Base-by-base conservation (phyloP, 2,797 vertebrate species). In the Cyprinella venusta region DNA sequence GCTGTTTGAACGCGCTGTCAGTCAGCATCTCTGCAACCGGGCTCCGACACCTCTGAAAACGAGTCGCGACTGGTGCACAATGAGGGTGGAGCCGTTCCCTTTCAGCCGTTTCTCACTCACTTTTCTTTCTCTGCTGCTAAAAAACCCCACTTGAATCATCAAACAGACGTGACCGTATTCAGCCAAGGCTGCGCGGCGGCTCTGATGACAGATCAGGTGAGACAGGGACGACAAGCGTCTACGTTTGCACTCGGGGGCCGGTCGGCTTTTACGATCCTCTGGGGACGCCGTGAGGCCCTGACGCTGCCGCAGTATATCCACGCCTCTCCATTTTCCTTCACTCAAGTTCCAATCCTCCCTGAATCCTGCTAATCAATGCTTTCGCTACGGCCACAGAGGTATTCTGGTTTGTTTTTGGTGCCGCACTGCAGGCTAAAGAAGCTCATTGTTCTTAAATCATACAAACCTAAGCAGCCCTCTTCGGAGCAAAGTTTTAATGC, bases 301-400 rank as follows among this genome's bases (percentile, higher is more conserved):
- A 83, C 85, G 88, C 92, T 24, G 36, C 84, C 85, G 88, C 92
- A 92, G 90, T 92, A 89, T 87, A 92, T 93, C 91, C 91, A 87
- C 89, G 91, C 90, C 87, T 93, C 91, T 92, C 90, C 88, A 89
- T 93, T 93, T 94, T 92, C 90, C 90, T 90, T 92, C 89, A 89
- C 89, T 93, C 90, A 86, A 92, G 89, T 88, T 91, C 79, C 72
- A 77, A 89, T 90, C 90, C 92, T 92, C 90, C 13, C 72, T 86
- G 89, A 89, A 92, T 86, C 83, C 74, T 5, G 48, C 76, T 89
- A 92, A 94, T 94, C 93, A 79, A 95, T 94, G 92, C 89, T 78
- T 90, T 90, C 90, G 91, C 90, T 71, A 45, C 26, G 81, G n/a
- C 86, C 82, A 84, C 80, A 87, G 85, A 82, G 71, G 89, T 81